Evolutionary conservation across 1,140 invertebrate species (phyloP).

Genomic region (Musca vetustissima): DNA sequence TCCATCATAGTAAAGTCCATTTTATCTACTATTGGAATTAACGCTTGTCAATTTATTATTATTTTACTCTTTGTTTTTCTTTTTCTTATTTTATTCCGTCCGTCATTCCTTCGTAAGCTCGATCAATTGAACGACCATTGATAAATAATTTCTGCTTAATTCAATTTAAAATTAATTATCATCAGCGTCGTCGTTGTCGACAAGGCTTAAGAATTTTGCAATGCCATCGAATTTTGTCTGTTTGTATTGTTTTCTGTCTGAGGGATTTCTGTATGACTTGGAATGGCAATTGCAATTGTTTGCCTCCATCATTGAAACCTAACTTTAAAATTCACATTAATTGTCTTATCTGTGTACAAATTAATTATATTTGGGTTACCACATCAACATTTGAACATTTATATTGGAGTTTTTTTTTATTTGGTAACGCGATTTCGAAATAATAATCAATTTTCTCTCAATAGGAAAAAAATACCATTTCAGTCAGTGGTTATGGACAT

Average conservation of each 20-base stretch:
- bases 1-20: too few species aligned
- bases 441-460: too few species aligned
- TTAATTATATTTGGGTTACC: slow-evolving; percentile 6
- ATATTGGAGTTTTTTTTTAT: too few species aligned
- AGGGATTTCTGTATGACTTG: not conserved
- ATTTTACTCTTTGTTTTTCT: too few species aligned
- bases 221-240: too few species aligned
- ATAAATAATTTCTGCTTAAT: slow-evolving; percentile 18
- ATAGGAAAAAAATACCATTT: too few species aligned
- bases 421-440: too few species aligned
- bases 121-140: slow-evolving; percentile 8
- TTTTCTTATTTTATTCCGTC: not conserved
- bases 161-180: slow-evolving; percentile 23
- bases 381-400: too few species aligned
- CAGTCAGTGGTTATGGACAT: too few species aligned
- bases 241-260: not conserved
- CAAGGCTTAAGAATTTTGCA: slow-evolving; percentile 10
- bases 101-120: not conserved
- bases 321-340: slow-evolving; percentile 1
- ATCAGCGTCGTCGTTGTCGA: not conserved
- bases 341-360: slow-evolving; percentile 16
- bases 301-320: not conserved
- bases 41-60: slow-evolving; percentile 22
- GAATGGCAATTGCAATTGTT: not conserved
- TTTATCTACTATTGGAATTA: not conserved